These are phyloP conservation scores for Plebejus argus DNA, from an alignment of 2,888 invertebrate species.

Conservation along the genomic window DNA sequence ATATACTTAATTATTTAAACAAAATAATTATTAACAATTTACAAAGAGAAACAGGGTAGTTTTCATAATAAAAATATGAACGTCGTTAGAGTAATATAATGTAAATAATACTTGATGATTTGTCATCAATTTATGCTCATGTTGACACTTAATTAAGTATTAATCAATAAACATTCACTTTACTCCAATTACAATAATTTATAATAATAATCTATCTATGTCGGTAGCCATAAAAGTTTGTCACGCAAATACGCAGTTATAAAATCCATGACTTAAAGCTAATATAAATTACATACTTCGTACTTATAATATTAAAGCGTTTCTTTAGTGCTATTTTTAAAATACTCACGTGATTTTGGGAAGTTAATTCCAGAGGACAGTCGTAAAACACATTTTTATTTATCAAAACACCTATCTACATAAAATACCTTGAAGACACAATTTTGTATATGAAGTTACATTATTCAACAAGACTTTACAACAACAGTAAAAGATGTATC, in stretches of 20 bases:
- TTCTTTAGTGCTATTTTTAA: not conserved
- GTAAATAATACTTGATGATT: not conserved
- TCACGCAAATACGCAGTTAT: conserved; percentile 13
- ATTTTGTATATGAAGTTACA: conserved; percentile 26
- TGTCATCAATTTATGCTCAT: not conserved
- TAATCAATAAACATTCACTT: not conserved
- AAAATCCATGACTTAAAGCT: not conserved
- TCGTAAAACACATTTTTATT: not conserved
- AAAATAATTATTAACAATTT: no score
- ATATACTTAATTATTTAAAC: no score
- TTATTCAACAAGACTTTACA: conserved; percentile 42
- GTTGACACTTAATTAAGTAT: not conserved
- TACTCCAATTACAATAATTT: not conserved
- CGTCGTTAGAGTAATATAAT: not conserved
- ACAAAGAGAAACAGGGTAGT: no score
- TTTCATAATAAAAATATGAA: no score
- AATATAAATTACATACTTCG: not conserved
- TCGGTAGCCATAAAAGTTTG: not conserved
- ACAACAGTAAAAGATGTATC: conserved; percentile 46
- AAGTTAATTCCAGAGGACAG: conserved; percentile 6
- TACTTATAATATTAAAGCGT: not conserved
- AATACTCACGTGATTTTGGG: conserved; percentile 4
- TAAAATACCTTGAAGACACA: conserved; percentile 14
- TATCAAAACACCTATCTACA: conserved; percentile 3
- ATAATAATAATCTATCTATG: not conserved